Evolutionary conservation across 2,797 vertebrate species (phyloP).

Genomic region (Morelia viridis): DNA sequence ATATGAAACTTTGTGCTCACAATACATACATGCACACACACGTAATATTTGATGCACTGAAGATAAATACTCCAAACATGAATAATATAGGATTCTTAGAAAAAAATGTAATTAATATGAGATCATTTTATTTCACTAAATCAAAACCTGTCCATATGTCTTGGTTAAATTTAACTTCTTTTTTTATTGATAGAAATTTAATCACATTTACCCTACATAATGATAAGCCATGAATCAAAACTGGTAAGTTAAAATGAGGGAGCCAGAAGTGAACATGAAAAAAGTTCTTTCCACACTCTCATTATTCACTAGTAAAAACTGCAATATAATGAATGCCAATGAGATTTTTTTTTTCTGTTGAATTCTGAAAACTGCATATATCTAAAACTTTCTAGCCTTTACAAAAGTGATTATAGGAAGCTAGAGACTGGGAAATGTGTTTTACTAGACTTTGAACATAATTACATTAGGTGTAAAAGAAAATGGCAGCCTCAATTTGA

Average conservation of each 20-base stretch:
- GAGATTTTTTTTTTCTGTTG: not conserved
- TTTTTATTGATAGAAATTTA: slow-evolving; percentile 39
- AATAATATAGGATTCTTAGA: not conserved
- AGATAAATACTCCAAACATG: not conserved
- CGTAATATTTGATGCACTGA: not conserved
- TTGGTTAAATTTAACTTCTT: slow-evolving; percentile 38
- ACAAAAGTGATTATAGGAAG: not conserved
- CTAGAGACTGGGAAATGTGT: slow-evolving; percentile 3
- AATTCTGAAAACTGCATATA: slow-evolving; percentile 2
- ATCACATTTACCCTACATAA: slow-evolving; percentile 34
- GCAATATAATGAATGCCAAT: slow-evolving; percentile 14
- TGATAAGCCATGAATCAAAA: slow-evolving; percentile 33
- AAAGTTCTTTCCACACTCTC: slow-evolving; percentile 33
- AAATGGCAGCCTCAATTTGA: not conserved
- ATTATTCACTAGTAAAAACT: slow-evolving; percentile 30
- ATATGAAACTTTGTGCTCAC: not conserved
- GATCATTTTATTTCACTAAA: slow-evolving; percentile 24
- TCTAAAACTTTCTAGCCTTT: not conserved
- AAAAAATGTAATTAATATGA: slow-evolving; percentile 18
- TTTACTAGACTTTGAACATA: not conserved
- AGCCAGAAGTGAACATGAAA: slow-evolving; percentile 34
- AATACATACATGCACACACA: not conserved
- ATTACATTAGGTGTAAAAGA: not conserved
- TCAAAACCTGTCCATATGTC: slow-evolving; percentile 27
- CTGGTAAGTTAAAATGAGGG: slow-evolving; percentile 38